These are phyloP conservation scores for Mythimna vitellina DNA, from an alignment of 2,888 invertebrate species.

Conservation along the genomic window DNA sequence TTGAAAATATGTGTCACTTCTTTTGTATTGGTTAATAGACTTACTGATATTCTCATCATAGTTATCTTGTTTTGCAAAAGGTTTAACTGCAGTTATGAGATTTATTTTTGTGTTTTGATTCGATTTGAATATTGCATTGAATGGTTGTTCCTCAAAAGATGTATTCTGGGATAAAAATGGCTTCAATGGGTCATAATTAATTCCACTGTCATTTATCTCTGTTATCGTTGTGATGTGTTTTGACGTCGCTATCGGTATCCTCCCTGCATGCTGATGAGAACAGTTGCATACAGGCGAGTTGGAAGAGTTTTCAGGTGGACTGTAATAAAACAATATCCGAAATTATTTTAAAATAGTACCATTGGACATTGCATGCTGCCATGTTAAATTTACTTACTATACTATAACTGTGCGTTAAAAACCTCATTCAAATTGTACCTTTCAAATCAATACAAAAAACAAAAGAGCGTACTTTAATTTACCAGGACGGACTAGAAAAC, in stretches of 20 bases:
- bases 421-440: background rate
- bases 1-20: conserved; percentile 6
- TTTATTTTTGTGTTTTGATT: conserved; percentile 8
- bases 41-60: background rate
- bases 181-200: conserved; percentile 27
- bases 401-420: background rate
- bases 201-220: conserved; percentile 21
- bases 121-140: background rate
- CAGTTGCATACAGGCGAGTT: conserved; percentile 46
- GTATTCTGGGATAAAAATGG: background rate
- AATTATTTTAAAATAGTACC: background rate
- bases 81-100: background rate
- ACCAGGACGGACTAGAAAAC: too few relatives aligned
- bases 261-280: conserved; percentile 10
- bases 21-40: conserved; percentile 20
- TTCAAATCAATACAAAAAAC: background rate
- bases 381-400: background rate
- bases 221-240: conserved; percentile 2
- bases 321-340: conserved; percentile 39
- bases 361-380: too few relatives aligned
- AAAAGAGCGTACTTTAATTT: background rate
- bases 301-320: conserved; percentile 30
- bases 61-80: conserved; percentile 4
- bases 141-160: conserved; percentile 15
- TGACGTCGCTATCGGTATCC: conserved; percentile 2